Percentiles rank a stretch among this genome's conserved stretches.
phyloP scores from a whole-genome alignment of 1,140 invertebrate species.

The Eurosta solidaginis region DNA sequence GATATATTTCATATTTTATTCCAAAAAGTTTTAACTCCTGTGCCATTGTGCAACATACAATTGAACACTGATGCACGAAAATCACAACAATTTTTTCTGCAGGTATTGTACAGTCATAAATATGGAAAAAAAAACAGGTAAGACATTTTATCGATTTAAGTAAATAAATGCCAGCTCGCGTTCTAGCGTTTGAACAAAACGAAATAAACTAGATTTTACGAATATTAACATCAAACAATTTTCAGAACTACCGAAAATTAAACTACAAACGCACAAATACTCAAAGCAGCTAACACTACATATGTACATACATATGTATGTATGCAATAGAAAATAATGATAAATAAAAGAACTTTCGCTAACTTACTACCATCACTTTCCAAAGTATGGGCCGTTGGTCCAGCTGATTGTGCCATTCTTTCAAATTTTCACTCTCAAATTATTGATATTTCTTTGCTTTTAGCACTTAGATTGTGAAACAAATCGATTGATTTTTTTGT shows the following conservation, averaged over 20 bases:
- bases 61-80: no score
- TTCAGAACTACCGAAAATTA: neutral
- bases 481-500: no score
- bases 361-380: slow-evolving; percentile 7
- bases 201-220: neutral
- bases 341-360: neutral
- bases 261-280: neutral
- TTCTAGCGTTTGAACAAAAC: neutral
- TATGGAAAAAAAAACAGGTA: no score
- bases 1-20: no score
- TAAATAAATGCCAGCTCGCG: neutral
- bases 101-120: no score
- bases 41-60: no score
- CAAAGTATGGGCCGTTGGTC: neutral
- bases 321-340: neutral
- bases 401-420: neutral
- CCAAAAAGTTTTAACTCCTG: no score
- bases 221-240: neutral
- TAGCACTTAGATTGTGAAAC: no score
- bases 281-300: no score
- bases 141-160: no score
- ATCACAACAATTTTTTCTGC: no score
- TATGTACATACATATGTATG: neutral
- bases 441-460: neutral
- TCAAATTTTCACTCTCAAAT: neutral